Percentiles rank a stretch among this genome's conserved stretches.
phyloP scores from a whole-genome alignment of 2,113 vertebrate genomes.

The Gnathonemus echidnorhynchus region DNA sequence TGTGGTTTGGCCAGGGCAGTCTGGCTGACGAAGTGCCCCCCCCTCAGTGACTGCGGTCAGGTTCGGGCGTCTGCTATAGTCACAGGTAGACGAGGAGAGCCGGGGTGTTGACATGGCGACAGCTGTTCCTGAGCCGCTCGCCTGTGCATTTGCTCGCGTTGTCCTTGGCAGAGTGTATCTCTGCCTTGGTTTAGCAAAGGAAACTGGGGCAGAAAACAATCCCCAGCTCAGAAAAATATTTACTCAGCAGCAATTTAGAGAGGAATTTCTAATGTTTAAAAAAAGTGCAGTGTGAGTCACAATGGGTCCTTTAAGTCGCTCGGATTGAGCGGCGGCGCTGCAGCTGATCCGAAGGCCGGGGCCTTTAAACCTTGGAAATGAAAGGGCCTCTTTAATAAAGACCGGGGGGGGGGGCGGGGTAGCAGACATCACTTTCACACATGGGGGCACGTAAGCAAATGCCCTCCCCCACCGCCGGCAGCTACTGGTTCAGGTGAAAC shows the following conservation, averaged over 20 bases:
- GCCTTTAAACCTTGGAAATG: slow-evolving; percentile 49
- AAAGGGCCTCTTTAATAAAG: slow-evolving; percentile 44
- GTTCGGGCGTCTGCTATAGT: background rate
- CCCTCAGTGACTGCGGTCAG: background rate
- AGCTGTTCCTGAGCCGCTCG: background rate
- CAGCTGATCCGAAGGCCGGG: slow-evolving; percentile 43
- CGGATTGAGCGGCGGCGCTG: slow-evolving; percentile 42
- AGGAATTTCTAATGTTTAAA: slow-evolving; percentile 59
- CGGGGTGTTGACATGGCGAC: background rate
- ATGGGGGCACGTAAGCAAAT: background rate
- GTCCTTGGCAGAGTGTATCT: slow-evolving; percentile 30
- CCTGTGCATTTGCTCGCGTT: slow-evolving; percentile 25
- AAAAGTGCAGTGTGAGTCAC: slow-evolving; percentile 55
- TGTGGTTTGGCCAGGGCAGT: background rate
- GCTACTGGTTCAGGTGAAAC: background rate
- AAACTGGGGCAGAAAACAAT: slow-evolving; percentile 38
- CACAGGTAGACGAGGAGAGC: slow-evolving; percentile 15
- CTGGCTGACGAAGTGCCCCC: background rate
- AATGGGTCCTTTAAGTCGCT: slow-evolving; percentile 68
- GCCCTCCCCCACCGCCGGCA: background rate
- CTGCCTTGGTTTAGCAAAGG: slow-evolving; percentile 45
- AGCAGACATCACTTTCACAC: background rate
- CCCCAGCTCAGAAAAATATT: slow-evolving; percentile 61
- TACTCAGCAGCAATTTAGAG: slow-evolving; percentile 59
- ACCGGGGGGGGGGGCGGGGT: slow-evolving; percentile 27